phyloP scores from a whole-genome alignment of 1,140 invertebrate genomes.

The Aporrectodea caliginosa region DNA sequence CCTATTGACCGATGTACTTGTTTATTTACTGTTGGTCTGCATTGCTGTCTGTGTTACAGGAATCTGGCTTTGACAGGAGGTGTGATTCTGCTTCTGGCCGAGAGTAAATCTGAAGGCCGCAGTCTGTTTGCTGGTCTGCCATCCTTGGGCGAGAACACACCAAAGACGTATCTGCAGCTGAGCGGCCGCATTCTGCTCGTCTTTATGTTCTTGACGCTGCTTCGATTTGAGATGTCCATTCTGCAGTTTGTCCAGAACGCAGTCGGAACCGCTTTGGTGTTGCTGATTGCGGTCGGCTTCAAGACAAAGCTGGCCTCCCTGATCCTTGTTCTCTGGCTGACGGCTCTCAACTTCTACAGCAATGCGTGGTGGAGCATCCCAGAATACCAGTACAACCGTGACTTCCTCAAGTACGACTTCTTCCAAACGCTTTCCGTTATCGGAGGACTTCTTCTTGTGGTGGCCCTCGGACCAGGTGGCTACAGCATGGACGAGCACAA shows the following conservation, averaged over 20 bases:
- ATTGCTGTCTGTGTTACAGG: conserved; percentile 58
- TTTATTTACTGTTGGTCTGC: not conserved
- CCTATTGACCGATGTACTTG: not conserved
- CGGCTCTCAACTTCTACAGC: conserved; percentile 89
- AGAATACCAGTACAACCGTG: conserved; percentile 86
- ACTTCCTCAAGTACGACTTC: conserved; percentile 99
- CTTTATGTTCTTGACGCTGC: conserved; percentile 97
- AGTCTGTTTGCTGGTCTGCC: conserved; percentile 98
- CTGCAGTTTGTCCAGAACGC: conserved; percentile 80
- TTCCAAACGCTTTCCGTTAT: conserved; percentile 99
- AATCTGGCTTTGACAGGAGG: conserved; percentile 95
- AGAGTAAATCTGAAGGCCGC: conserved; percentile 80
- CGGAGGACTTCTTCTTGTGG: conserved; percentile 97
- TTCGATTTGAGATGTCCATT: conserved; percentile 73
- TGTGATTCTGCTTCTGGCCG: conserved; percentile 86
- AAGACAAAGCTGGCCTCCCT: conserved; percentile 92
- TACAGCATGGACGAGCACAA: conserved; percentile 99
- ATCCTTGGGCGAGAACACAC: conserved; percentile 90
- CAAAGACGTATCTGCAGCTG: conserved; percentile 94
- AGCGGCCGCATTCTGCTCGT: conserved; percentile 91
- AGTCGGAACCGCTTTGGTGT: conserved; percentile 88
- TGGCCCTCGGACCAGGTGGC: conserved; percentile 93
- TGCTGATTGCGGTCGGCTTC: conserved; percentile 84
- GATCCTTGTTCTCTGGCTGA: conserved; percentile 83
- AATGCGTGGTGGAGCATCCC: conserved; percentile 98